Evolutionary conservation across 2,113 vertebrate genomes (phyloP), one percentile per base, ranked within the genome.

Genomic region (Chaenogobius annularis): DNA sequence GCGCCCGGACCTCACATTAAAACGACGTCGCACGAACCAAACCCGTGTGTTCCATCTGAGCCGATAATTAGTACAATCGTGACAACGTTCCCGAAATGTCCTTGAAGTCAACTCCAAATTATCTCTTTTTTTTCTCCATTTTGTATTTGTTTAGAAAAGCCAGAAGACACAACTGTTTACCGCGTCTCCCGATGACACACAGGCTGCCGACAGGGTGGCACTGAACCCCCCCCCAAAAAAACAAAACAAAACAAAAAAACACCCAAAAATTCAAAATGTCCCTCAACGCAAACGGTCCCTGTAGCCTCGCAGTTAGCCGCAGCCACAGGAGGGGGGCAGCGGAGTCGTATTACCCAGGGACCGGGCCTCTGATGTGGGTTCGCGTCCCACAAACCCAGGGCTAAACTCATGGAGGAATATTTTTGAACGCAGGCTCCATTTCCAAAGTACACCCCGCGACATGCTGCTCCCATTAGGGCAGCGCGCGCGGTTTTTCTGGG

Each of bases 101-200:
- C 58, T 40, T 63, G 35, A 63, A 40, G 61, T 63, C 17, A 17
- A 4, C 35, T 17, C 61, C 35, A 63, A 40, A 37, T n/a, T 11
- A 7, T 3, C 15, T 0, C 17, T n/a, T n/a, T 63, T 40, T 40
- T 19, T 31, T 31, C 26, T 4, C 59, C 31, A 2, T 63, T 23
- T 61, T 40, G 17, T 40, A n/a, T 40, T 63, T 63, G 35, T 40
- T 63, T 63, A 19, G 17, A n/a, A 9, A 19, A 63, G 17, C 5
- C 61, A 40, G n/a, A 23, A 63, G 61, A n/a, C 61, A 63, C 61
- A 40, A 63, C 17, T 63, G 61, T 63, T 63, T 63, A 63, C 17
- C 1, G 9, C 31, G 5, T 35, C 61, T 35, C 9, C 19, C 35
- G 1, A 26, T 35, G 31, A 62, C 59, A 62, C 59, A 37, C 59